A percentile compares a stretch with the other conserved stretches of the same genome.
phyloP scores from a whole-genome alignment of 2,113 vertebrate species.

The Diadophis punctatus region DNA sequence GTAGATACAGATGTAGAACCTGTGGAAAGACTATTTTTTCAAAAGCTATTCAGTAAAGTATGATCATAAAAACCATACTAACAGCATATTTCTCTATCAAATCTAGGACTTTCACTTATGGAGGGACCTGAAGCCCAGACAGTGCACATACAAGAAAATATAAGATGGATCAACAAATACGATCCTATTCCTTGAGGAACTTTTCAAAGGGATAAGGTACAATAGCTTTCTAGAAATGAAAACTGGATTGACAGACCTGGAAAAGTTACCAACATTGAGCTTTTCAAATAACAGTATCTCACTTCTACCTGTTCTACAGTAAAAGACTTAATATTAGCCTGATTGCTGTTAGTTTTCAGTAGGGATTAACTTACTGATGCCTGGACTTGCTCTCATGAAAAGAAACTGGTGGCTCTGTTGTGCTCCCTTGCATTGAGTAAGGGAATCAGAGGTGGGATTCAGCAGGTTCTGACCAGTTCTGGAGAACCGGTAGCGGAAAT shows the following conservation, averaged over 20 bases:
- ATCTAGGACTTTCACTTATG: fast-evolving
- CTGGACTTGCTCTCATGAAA: neutral
- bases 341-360: neutral
- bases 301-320: neutral
- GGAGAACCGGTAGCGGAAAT: no score
- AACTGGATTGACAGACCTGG: neutral
- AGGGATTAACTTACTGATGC: neutral
- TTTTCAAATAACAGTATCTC: neutral
- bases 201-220: neutral
- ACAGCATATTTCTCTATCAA: neutral
- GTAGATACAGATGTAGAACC: neutral
- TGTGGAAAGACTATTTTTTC: neutral
- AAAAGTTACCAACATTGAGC: neutral
- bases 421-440: neutral
- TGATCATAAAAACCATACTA: neutral
- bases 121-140: no score
- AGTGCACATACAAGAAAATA: fast-evolving
- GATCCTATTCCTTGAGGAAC: neutral
- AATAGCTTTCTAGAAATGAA: neutral
- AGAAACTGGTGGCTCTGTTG: neutral
- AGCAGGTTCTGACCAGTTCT: no score
- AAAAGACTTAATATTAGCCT: neutral
- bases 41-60: neutral
- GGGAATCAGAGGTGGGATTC: no score
- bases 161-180: neutral